Conservation (phyloP, 2,797 vertebrate genomes). For the Antrozous pallidus region DNA sequence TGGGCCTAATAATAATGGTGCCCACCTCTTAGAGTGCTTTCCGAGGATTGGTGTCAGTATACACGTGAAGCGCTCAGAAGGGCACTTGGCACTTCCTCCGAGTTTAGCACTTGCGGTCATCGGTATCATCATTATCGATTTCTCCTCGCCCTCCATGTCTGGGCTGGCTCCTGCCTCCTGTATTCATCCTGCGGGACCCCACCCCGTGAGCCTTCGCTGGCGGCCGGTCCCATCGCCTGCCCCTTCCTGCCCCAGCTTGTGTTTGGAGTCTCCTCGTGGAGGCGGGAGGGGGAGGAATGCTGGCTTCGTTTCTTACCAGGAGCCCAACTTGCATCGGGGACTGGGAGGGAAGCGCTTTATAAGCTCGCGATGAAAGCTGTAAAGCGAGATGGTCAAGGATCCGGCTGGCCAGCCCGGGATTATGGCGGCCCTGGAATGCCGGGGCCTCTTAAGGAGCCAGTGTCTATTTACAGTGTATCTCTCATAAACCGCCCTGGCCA, state of each 20-base stretch:
- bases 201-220: not conserved
- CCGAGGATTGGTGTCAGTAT: not conserved
- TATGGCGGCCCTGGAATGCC: slow-evolving; percentile 81
- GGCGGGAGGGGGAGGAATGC: not conserved
- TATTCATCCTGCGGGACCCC: not conserved
- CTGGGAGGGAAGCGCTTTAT: slow-evolving; percentile 52
- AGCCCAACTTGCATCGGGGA: not conserved
- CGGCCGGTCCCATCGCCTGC: not conserved
- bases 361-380: slow-evolving; percentile 71
- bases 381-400: slow-evolving; percentile 75
- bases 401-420: slow-evolving; percentile 72
- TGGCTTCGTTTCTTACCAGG: slow-evolving; percentile 27
- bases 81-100: fast-evolving
- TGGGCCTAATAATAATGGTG: not conserved
- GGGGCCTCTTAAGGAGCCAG: slow-evolving; percentile 80
- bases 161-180: fast-evolving
- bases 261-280: not conserved
- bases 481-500: slow-evolving; percentile 84
- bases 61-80: fast-evolving
- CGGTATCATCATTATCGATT: fast-evolving
- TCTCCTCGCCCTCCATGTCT: not conserved
- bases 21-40: too few species aligned
- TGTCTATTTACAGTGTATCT: slow-evolving; percentile 95
- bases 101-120: fast-evolving
- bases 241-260: not conserved